Base-by-base conservation (phyloP, 2,888 invertebrate genomes). In the Poecilus cupreus region DNA sequence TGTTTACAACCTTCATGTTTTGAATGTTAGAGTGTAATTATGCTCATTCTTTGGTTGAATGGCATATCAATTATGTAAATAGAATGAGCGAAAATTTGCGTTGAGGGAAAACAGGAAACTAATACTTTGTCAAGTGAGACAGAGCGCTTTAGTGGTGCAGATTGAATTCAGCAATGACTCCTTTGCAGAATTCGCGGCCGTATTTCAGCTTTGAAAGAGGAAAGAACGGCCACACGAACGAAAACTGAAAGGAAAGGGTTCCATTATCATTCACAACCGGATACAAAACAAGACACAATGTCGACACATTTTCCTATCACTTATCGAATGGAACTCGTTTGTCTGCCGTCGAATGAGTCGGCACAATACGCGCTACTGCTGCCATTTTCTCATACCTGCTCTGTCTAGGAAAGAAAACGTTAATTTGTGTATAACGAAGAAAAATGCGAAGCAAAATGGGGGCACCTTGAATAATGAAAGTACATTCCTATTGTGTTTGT, bases 381-480 rank as follows among this genome's bases (percentile, higher is more conserved):
- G 13, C 26, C 22, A 77, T 77, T 77, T 57, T 77, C 72, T 72
- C 46, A 72, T 72, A 43, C 32, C 46, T 54, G 32, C 76, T 20
- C 72, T 39, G 46, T 43, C 43, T 39, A 77, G 37, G 16, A 49
- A 72, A 22, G 46, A 26, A 57, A 57, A 77, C 57, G 76, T 77
- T 57, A 77, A 77, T 57, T 77, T 77, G 57, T 60, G 57, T 37
- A 60, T 37, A 39, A 57, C 75, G 13, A 78, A 78, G 64, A 78
- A 78, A 78, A 78, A 64, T 43, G 46, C 16, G 8, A 46, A 22
- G 16, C 57, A 43, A 77, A 77, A 60, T 57, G 39, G 60, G 64
- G 64, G 78, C 60, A 64, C 78, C 78, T 78, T 78, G 78, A 78
- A 78, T 78, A 64, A 78, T 78, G 78, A 78, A 78, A 78, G 78